These are phyloP conservation scores for Denticeps clupeoides DNA, from an alignment of 2,797 vertebrate species.

Conservation along the genomic window DNA sequence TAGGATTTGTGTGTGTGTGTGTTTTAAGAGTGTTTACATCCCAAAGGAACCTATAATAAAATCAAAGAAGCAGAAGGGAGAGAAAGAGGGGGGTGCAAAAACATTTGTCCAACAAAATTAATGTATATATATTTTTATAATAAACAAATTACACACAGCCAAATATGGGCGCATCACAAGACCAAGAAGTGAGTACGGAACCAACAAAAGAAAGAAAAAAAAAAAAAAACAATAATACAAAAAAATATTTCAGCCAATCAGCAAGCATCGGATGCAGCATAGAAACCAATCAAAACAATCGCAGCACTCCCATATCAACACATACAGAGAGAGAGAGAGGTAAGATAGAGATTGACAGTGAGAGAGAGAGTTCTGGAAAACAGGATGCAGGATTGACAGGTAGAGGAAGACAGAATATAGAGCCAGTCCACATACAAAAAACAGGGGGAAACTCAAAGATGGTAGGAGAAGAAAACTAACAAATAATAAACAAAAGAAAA, in stretches of 20 bases:
- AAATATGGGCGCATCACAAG: constrained; percentile 62
- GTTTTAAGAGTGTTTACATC: no score
- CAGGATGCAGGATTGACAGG: neutral
- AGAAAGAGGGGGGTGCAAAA: constrained; percentile 57
- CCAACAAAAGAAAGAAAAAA: constrained; percentile 35
- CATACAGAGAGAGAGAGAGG: constrained; percentile 45
- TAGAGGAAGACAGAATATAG: constrained; percentile 19
- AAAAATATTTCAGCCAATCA: constrained; percentile 55
- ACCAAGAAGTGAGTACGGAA: constrained; percentile 47
- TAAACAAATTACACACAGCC: constrained; percentile 60
- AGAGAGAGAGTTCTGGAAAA: constrained; percentile 3
- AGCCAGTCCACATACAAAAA: constrained; percentile 50
- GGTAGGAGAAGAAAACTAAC: constrained; percentile 33
- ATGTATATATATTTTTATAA: constrained; percentile 46
- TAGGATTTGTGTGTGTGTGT: constrained; percentile 57
- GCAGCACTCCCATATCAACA: constrained; percentile 60
- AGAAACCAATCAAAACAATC: constrained; percentile 60
- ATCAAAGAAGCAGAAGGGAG: constrained; percentile 35
- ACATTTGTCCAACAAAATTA: constrained; percentile 49
- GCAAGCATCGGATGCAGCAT: constrained; percentile 65
- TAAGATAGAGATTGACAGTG: constrained; percentile 40
- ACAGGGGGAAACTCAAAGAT: constrained; percentile 34
- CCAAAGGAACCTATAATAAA: constrained; percentile 27
- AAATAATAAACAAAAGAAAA: constrained; percentile 21
- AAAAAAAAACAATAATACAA: constrained; percentile 37